Evolutionary conservation across 1,140 invertebrate species (phyloP), one percentile per base, ranked within the genome.

Genomic region (Apis cerana): DNA sequence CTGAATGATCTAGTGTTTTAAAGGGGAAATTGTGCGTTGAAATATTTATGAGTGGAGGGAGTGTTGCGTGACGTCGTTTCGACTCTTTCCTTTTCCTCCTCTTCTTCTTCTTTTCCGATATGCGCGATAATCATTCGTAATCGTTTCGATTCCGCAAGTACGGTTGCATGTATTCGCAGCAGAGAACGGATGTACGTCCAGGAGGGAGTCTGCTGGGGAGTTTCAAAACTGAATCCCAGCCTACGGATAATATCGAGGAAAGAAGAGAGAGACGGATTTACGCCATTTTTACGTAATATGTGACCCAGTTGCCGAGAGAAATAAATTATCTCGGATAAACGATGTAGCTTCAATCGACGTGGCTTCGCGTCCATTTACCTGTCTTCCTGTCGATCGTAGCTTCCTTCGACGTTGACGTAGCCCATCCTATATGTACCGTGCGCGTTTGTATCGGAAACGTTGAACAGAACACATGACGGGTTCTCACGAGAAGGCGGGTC

Each of bases 401-500:
- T 75, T 80, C 79, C 82, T 72, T 79, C 70, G 43, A 43, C 56
- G 52, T 56, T 69, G 75, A 74, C 67, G 65, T 48, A 68, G 13
- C n/a, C 21, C 68, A 52, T 87, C 43, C 33, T 62, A 64, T 21
- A 27, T 19, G 67, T 1, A 19, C 61, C 21, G 43, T n/a, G 19
- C 67, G 70, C 65, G 83, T 88, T 90, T 91, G 88, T 91, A 90
- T 89, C 88, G 85, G 88, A 69, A 77, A 82, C 76, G 33, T 76
- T 79, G 75, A 56, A 71, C 67, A 74, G 71, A 78, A 82, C 92
- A 93, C 88, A 88, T 93, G 92, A 91, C 90, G 88, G 85, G 85
- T 92, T 93, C 92, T 92, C 91, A 93, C 91, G 89, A 91, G 91
- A 89, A 86, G 89, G 78, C 85, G 67, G 84, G 69, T 81, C 86